Base-by-base conservation (phyloP, 2,113 vertebrate species). In the Epinephelus moara region DNA sequence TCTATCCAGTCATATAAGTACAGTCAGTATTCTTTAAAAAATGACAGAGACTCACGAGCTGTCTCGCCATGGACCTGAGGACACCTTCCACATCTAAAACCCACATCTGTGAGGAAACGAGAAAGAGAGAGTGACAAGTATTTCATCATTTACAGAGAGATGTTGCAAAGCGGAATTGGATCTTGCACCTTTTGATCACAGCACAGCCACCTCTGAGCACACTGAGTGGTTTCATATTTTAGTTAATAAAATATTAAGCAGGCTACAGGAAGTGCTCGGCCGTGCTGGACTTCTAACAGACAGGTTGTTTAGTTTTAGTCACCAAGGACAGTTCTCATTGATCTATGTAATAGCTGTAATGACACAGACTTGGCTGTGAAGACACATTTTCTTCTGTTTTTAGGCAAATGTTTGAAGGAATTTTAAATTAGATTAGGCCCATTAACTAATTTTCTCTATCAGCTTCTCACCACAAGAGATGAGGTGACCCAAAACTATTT, bases 121-220 rank as follows among this genome's bases (percentile, higher is more conserved):
- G 56, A 52, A 60, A 49, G 47, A 37, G 59, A 30, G 33, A 72
- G 80, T 45, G 45, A 82, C 52, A 68, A 62, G 53, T 52, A 79
- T 91, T 93, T 89, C 81, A 88, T 90, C 76, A 92, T 88, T 85
- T 69, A 76, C 11, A 68, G 72, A 55, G 80, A 82, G 25, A 71
- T 64, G 40, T 69, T 88, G 84, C 40, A 70, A 75, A 74, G 73
- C 5, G 62, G 47, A 75, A 80, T 74, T 80, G 77, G 70, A 21
- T 85, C 37, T 10, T 68, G 66, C 4, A 30, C 23, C 49, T 63
- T 84, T 90, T 88, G 73, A 89, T 89, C 75, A 68, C 61, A 55
- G 74, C 73, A 67, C 59, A 79, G 47, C 33, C 50, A 72, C 55
- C 21, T 88, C 71, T 61, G 75, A 86, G 49, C 7, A 17, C 45